Evolutionary conservation across 2,113 vertebrate species (phyloP).

Genomic region (Nycticebus coucang): DNA sequence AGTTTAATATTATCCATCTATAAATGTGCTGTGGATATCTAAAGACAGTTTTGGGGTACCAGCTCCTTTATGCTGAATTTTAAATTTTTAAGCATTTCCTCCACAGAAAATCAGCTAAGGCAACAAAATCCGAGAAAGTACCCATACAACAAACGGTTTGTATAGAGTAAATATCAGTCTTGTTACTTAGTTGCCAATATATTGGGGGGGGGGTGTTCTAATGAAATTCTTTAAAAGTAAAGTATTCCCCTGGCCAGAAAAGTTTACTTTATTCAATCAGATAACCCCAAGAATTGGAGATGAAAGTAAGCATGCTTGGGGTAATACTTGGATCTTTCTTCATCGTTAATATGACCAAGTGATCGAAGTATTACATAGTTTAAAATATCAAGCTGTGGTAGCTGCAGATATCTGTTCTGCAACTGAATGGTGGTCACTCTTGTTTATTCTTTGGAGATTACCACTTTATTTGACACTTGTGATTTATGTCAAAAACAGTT

Average conservation of each 20-base stretch:
- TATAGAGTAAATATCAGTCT: background rate
- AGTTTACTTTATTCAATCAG: background rate
- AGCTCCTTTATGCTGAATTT: background rate
- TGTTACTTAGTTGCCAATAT: background rate
- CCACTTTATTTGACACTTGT: slow-evolving; percentile 48
- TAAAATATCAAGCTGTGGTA: background rate
- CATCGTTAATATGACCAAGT: background rate
- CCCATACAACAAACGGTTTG: background rate
- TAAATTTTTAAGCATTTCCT: background rate
- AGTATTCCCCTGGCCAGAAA: background rate
- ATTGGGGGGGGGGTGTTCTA: background rate
- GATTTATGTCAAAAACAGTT: slow-evolving; percentile 61
- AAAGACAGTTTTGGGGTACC: background rate
- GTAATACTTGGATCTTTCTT: background rate
- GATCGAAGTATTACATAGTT: background rate
- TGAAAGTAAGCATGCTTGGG: background rate
- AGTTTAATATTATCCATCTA: background rate
- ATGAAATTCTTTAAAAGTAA: background rate
- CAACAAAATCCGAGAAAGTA: background rate
- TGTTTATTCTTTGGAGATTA: slow-evolving; percentile 34
- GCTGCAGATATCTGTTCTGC: background rate
- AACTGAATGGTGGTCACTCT: slow-evolving; percentile 14
- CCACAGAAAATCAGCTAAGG: background rate
- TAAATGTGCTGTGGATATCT: background rate
- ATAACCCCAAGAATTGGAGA: background rate